Evolutionary conservation across 2,797 vertebrate species (phyloP), one percentile per base, ranked within the genome.

Genomic region (Holocentrus rufus): DNA sequence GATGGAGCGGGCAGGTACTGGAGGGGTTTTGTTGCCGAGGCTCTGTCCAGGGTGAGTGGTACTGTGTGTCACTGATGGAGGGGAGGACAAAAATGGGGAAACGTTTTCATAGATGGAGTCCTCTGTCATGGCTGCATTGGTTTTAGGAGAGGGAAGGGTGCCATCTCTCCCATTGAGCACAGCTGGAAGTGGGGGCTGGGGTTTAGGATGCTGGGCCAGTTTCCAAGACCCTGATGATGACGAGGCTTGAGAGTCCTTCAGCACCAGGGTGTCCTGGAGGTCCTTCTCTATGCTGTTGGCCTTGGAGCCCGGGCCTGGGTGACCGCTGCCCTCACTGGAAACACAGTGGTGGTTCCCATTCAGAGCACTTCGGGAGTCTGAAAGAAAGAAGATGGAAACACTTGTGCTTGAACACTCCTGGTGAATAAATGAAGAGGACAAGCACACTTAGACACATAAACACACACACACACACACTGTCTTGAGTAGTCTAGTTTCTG

Each of bases 251-350:
- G 92, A 88, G 1, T 94, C 94, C 56, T 95, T 95, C 66, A 96
- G 84, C 73, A 92, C 93, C 90, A 97, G 68, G 0, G 96, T 95
- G 81, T 97, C 95, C 76, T 97, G 97, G 67, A 96, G 88, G 81
- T 95, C 95, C 85, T 95, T 95, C 82, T 96, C 93, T 0, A 95
- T 93, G 77, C 93, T 96, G 87, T 92, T 95, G 83, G 94, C 91
- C 47, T 96, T 90, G 7, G 93, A 92, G 44, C 92, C 93, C 76
- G 93, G 94, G 76, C 90, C 92, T 53, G 86, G 83, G 39, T 77
- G 89, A 23, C 30, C 30, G 7, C 89, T 67, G 0, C 72, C 71
- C 10, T 93, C 90, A 36, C 77, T 88, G 0, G 79, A 56, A 62
- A 83, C 67, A 0, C 80, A 80, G 55, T 88, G 88, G 4, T 91